These are phyloP conservation scores for Trachops cirrhosus DNA, from an alignment of 2,797 vertebrate species.

Conservation along the genomic window DNA sequence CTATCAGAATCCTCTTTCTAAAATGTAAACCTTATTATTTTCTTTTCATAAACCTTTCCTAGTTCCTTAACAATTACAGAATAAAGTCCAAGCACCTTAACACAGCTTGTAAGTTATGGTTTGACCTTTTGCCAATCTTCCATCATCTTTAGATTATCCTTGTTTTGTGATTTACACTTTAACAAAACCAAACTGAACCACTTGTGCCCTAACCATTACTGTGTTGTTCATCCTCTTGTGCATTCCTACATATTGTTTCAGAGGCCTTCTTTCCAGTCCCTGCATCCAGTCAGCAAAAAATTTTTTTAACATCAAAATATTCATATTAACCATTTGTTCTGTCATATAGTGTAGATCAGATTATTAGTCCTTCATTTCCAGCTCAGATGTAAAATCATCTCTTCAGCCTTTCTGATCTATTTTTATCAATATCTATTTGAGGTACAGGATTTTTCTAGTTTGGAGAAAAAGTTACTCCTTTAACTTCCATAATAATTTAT, in stretches of 20 bases:
- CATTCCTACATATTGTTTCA: not conserved
- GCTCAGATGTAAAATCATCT: not conserved
- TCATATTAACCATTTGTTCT: not conserved
- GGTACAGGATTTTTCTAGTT: not conserved
- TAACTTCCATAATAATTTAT: not conserved
- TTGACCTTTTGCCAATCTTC: not conserved
- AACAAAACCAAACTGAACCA: not conserved
- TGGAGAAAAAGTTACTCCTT: not conserved
- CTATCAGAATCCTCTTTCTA: constrained; percentile 9
- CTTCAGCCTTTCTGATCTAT: not conserved
- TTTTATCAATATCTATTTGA: constrained; percentile 8
- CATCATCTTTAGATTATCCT: not conserved
- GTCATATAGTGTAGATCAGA: not conserved
- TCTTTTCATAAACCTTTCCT: not conserved
- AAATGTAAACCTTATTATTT: constrained; percentile 17
- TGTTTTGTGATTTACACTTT: not conserved
- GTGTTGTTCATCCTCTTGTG: not conserved
- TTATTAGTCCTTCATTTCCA: constrained; percentile 15
- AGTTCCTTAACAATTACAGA: not conserved
- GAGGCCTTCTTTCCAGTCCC: not conserved
- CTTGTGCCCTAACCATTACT: not conserved
- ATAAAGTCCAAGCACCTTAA: not conserved
- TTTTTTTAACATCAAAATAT: not conserved
- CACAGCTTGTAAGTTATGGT: not conserved
- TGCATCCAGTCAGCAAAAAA: not conserved